Evolutionary conservation across 2,797 vertebrate species (phyloP).

Genomic region (Alcedo atthis): DNA sequence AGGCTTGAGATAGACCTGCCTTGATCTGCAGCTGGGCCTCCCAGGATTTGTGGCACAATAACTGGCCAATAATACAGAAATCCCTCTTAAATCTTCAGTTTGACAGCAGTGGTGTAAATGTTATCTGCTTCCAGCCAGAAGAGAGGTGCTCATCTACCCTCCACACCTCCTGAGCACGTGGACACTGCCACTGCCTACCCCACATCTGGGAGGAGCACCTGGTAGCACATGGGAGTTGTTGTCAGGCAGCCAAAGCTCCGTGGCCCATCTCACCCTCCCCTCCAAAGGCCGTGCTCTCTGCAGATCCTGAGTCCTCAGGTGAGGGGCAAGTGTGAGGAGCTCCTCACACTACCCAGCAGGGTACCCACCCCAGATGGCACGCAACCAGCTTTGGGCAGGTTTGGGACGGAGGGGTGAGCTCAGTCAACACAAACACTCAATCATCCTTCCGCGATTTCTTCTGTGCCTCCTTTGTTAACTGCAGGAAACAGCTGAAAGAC

Average conservation of each 20-base stretch:
- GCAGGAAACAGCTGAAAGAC: conserved; percentile 75
- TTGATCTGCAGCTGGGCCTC: background rate
- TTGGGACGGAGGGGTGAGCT: conserved; percentile 36
- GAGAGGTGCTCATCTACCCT: background rate
- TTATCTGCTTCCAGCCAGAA: background rate
- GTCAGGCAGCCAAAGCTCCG: background rate
- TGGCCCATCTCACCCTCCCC: background rate
- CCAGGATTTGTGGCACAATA: background rate
- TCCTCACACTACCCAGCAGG: background rate
- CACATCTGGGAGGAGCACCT: background rate
- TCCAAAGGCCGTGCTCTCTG: background rate
- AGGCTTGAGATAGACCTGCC: background rate
- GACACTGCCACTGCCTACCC: background rate
- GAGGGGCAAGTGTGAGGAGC: background rate
- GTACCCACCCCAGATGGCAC: background rate
- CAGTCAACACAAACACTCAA: conserved; percentile 73
- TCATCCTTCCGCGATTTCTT: conserved; percentile 68
- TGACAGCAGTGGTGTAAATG: background rate
- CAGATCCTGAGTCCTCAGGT: background rate
- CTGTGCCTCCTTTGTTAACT: conserved; percentile 69
- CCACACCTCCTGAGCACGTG: background rate
- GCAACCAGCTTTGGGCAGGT: background rate
- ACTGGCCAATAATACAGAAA: background rate
- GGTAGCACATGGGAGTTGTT: background rate
- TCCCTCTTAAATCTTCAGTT: background rate